Base-by-base conservation (phyloP, 2,888 invertebrate species). In the Mythimna loreyi region DNA sequence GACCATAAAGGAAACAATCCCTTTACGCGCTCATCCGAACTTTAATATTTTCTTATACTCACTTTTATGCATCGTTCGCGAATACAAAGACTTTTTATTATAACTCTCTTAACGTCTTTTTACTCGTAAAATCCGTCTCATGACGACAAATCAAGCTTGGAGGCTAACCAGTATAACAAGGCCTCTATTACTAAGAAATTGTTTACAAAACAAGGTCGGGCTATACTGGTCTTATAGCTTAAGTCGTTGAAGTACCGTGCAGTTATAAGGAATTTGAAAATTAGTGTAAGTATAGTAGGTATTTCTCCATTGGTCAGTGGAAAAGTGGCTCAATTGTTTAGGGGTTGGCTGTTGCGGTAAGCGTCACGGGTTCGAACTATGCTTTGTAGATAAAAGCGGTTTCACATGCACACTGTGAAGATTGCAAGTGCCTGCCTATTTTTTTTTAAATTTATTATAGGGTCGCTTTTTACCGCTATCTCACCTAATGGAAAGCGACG, bases 41-140 rank as follows among this genome's bases (percentile, higher is more conserved):
- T 83, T 80, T 82, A 77, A 84, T 83, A 83, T 78, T 84, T 76
- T 80, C 79, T 77, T 71, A 75, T 68, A 60, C 58, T 68, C 69
- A 45, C 60, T 82, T 83, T 84, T 84, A 82, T 76, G 74, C 75
- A 80, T 67, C 82, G 70, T 83, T 83, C 66, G 83, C 75, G 75
- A 80, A 75, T 71, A 83, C 84, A 83, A 83, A 78, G 72, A 60
- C 52, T 65, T 84, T 83, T 83, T 80, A 80, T 74, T 75, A 68
- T 67, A 36, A 62, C 28, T 67, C 60, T 71, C 68, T 71, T 74
- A 73, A 83, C 67, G 72, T 33, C 59, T 30, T 61, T 69, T 59
- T 65, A 47, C 53, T 72, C 78, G 72, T 83, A 82, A 83, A 82
- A 69, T 63, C 40, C 40, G 19, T 33, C 23, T 30, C 30, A 16